Percentiles rank a stretch among this genome's conserved stretches.
Evolutionary conservation across 2,888 invertebrate genomes (phyloP).

Genomic region (Drosophila koepferae): DNA sequence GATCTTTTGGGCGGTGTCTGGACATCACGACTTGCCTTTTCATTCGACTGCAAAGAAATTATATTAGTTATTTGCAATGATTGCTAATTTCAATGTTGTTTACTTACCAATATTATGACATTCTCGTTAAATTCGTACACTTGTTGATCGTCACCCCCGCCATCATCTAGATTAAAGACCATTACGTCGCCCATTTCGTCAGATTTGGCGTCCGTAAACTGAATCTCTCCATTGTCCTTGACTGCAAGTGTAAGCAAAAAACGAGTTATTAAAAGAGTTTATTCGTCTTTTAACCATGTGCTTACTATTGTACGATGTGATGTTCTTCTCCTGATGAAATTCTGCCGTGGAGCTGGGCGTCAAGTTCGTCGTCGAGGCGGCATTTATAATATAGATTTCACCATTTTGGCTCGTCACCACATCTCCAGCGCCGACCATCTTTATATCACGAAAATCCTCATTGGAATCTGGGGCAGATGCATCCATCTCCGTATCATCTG

Average conservation of each 20-base stretch:
- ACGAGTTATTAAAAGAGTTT: neutral
- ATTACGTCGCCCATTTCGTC: conserved; percentile 68
- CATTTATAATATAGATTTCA: conserved; percentile 66
- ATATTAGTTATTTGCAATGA: neutral
- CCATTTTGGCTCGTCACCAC: conserved; percentile 55
- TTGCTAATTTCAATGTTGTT: fast-evolving
- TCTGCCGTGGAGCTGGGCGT: conserved; percentile 31
- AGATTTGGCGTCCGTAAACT: conserved; percentile 66
- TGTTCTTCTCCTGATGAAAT: conserved; percentile 51
- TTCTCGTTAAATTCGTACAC: conserved; percentile 83
- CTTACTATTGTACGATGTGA: conserved; percentile 73
- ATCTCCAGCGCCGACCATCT: conserved; percentile 48
- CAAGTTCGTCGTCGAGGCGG: conserved; percentile 22
- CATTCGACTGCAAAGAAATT: conserved; percentile 42
- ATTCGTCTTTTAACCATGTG: neutral
- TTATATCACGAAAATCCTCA: conserved; percentile 30
- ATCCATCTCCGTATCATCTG: conserved; percentile 20
- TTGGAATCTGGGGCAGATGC: neutral
- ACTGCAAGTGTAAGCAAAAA: conserved; percentile 53
- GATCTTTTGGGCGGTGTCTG: conserved; percentile 8
- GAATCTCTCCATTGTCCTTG: conserved; percentile 80
- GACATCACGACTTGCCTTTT: conserved; percentile 15
- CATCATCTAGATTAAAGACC: conserved; percentile 64
- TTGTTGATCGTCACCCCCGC: conserved; percentile 56
- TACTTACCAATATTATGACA: conserved; percentile 84